Conservation (phyloP, 2,888 invertebrate genomes). For the Acrobasis suavella region DNA sequence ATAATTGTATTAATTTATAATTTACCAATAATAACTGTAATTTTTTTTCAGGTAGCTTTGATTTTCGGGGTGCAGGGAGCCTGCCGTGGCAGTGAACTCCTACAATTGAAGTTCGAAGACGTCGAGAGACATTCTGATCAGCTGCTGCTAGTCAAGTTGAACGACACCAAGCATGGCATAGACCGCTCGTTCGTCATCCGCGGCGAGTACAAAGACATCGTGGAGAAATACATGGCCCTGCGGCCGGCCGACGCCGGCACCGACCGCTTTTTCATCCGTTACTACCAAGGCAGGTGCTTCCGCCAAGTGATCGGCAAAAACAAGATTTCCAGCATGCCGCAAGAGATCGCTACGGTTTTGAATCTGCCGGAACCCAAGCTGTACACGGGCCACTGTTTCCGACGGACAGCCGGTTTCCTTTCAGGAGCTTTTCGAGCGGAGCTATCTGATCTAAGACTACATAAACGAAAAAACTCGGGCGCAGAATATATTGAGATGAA, state of each 20-base stretch:
- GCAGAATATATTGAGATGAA: too few species aligned
- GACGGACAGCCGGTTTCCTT: slow-evolving; percentile 31
- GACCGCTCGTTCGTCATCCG: slow-evolving; percentile 22
- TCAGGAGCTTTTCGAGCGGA: slow-evolving; percentile 28
- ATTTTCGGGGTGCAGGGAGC: slow-evolving; percentile 33
- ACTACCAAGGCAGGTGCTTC: slow-evolving; percentile 10
- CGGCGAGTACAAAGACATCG: slow-evolving; percentile 21
- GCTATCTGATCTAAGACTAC: slow-evolving; percentile 28
- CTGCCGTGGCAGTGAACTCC: slow-evolving; percentile 25
- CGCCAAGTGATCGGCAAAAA: slow-evolving; percentile 9
- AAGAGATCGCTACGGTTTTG: slow-evolving; percentile 30
- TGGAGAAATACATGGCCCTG: slow-evolving; percentile 26
- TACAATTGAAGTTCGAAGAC: slow-evolving; percentile 17
- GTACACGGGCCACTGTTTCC: slow-evolving; percentile 32
- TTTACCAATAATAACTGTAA: neutral
- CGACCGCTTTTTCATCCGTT: slow-evolving; percentile 10
- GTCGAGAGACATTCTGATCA: slow-evolving; percentile 22
- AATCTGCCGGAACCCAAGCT: slow-evolving; percentile 26
- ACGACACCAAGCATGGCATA: slow-evolving; percentile 19
- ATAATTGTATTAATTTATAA: too few species aligned
- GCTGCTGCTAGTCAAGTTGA: slow-evolving; percentile 18
- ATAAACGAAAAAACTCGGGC: slow-evolving; percentile 30
- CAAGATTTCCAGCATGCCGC: neutral
- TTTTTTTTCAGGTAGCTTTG: slow-evolving; percentile 27
- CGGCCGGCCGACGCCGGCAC: slow-evolving; percentile 11